phyloP scores from a whole-genome alignment of 2,888 invertebrate genomes.

The Minunthozetes semirufus region DNA sequence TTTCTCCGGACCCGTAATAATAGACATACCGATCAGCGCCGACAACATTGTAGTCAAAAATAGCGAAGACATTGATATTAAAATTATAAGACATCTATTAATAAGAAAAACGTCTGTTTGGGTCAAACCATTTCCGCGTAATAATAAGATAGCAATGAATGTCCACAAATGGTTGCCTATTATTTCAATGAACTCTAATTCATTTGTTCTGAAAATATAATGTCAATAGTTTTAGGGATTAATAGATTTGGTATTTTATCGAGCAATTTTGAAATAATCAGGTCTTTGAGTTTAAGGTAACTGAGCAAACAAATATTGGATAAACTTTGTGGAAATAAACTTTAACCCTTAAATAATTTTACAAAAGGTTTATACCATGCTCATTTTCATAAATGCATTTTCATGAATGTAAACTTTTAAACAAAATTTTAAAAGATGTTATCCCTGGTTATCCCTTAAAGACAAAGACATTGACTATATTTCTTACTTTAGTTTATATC shows the following conservation, averaged over 20 bases:
- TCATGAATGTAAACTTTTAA: no score
- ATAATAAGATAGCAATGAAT: neutral
- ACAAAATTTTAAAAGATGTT: no score
- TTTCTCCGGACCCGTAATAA: neutral
- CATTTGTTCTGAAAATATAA: neutral
- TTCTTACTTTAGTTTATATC: neutral
- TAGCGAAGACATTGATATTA: neutral
- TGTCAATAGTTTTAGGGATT: neutral
- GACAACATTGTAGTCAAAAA: slow-evolving; percentile 5
- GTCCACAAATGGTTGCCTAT: neutral
- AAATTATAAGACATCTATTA: neutral
- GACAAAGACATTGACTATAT: neutral
- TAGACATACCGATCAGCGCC: slow-evolving; percentile 6
- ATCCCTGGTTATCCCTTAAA: no score
- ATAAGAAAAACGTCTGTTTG: neutral
- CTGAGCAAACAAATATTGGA: no score
- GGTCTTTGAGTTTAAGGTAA: no score
- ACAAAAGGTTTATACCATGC: no score
- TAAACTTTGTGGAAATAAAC: no score
- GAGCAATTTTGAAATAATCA: no score
- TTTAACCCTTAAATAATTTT: no score
- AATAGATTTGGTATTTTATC: neutral
- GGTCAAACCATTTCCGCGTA: slow-evolving; percentile 11
- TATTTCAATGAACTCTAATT: neutral
- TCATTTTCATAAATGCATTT: no score